Base-by-base conservation (phyloP, 2,888 invertebrate genomes). In the Osmoderma eremita region DNA sequence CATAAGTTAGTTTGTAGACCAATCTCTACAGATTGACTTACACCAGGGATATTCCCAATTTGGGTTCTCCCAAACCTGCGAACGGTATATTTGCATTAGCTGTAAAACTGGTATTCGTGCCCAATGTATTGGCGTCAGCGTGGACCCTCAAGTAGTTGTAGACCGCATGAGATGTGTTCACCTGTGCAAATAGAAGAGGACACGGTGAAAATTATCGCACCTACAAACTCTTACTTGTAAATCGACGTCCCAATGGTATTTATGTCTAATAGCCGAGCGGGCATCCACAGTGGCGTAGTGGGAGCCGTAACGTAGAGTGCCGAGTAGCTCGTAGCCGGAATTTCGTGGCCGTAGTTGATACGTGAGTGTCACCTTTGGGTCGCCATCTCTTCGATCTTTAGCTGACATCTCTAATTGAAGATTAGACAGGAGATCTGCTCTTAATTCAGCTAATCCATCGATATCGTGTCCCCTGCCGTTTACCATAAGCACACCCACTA, bases 191-290 rank as follows among this genome's bases (percentile, higher is more conserved):
- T n/a, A 58, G 30, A 56, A 48, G 65, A 68, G 48, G 61, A 39
- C 42, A 41, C 38, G 62, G 42, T 61, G 58, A 20, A 65, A 51
- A 53, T 42, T 53, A 42, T 53, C 63, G 48, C n/a, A n/a, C n/a
- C n/a, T n/a, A n/a, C n/a, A n/a, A n/a, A n/a, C 65, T 67, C 70
- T 65, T 78, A 82, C 82, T 75, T 80, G 73, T 63, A 80, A 71
- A 72, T 79, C 80, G 68, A 85, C 79, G 70, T 85, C 82, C 82
- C 84, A 84, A 69, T 84, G 82, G 17, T 81, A 76, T 69, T 76
- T 76, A 56, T 78, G 78, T 38, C 77, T 76, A 3, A 80, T 70
- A 17, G 79, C 79, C 68, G 83, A 82, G 22, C 82, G 81, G 13
- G 78, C 79, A 67, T 77, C 75, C 67, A 81, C 63, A 73, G 81